phyloP scores from a whole-genome alignment of 2,797 vertebrate genomes.

The Limnodromus scolopaceus region DNA sequence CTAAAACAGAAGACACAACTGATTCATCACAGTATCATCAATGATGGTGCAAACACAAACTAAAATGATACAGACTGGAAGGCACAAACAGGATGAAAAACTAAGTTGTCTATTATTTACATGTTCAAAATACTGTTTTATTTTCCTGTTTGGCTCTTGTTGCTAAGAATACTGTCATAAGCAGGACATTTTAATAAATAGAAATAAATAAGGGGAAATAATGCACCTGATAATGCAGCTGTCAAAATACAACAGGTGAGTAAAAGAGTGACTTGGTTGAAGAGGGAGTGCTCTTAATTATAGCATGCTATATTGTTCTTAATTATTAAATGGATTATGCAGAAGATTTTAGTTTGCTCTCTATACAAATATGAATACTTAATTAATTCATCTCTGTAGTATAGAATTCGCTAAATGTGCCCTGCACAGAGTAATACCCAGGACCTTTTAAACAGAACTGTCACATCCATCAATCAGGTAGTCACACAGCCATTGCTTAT shows the following conservation, averaged over 20 bases:
- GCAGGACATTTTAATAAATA: neutral
- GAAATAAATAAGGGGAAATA: neutral
- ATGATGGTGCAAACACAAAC: neutral
- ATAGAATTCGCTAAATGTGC: neutral
- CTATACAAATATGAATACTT: neutral
- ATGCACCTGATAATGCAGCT: neutral
- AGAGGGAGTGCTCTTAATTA: neutral
- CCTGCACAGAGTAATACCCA: neutral
- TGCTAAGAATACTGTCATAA: neutral
- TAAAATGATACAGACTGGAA: neutral
- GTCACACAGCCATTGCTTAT: no score
- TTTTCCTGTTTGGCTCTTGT: neutral
- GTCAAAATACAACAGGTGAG: neutral
- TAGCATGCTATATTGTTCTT: neutral
- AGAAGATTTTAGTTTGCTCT: neutral
- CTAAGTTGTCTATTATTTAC: neutral
- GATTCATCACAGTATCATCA: neutral
- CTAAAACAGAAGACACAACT: neutral
- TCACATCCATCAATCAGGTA: neutral
- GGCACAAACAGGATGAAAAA: neutral
- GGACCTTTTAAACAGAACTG: neutral
- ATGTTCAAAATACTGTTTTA: neutral
- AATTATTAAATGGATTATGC: neutral
- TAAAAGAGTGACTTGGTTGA: neutral
- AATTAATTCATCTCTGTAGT: neutral